Evolutionary conservation across 2,888 invertebrate species (phyloP).

Genomic region (Sinhomidia bicolor): DNA sequence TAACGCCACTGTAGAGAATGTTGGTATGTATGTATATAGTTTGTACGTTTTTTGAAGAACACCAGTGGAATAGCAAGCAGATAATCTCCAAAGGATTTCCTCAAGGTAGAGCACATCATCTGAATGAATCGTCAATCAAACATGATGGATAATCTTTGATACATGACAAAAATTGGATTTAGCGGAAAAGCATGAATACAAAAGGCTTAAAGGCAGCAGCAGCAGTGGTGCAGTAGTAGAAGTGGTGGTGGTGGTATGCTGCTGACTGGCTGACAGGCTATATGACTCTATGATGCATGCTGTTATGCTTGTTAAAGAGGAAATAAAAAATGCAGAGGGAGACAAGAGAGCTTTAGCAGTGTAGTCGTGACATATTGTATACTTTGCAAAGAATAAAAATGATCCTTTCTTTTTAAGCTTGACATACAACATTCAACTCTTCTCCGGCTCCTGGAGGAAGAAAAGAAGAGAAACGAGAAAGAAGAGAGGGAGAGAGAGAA

Average conservation of each 20-base stretch:
- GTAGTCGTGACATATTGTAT: slow-evolving; percentile 56
- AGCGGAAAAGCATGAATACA: slow-evolving; percentile 64
- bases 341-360: slow-evolving; percentile 33
- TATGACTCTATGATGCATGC: neutral
- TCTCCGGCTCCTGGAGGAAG: neutral
- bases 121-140: slow-evolving; percentile 74
- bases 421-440: slow-evolving; percentile 44
- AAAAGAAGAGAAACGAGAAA: neutral
- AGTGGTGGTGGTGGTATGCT: neutral
- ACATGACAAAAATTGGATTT: slow-evolving; percentile 73
- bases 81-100: slow-evolving; percentile 73
- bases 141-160: slow-evolving; percentile 72
- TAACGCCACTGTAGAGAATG: neutral
- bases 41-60: slow-evolving; percentile 42
- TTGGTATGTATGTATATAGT: neutral
- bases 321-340: slow-evolving; percentile 28
- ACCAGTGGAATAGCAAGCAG: slow-evolving; percentile 59
- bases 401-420: slow-evolving; percentile 49
- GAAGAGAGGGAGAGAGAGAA: too few species aligned
- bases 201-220: slow-evolving; percentile 41
- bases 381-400: slow-evolving; percentile 51
- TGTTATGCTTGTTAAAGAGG: slow-evolving; percentile 36
- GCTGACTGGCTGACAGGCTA: slow-evolving; percentile 5
- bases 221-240: neutral
- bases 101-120: slow-evolving; percentile 70